A percentile compares a stretch with the other conserved stretches of the same genome.
These are phyloP conservation scores for Clarias laeviceps DNA, from an alignment of 2,797 vertebrate genomes.

Conservation along the genomic window DNA sequence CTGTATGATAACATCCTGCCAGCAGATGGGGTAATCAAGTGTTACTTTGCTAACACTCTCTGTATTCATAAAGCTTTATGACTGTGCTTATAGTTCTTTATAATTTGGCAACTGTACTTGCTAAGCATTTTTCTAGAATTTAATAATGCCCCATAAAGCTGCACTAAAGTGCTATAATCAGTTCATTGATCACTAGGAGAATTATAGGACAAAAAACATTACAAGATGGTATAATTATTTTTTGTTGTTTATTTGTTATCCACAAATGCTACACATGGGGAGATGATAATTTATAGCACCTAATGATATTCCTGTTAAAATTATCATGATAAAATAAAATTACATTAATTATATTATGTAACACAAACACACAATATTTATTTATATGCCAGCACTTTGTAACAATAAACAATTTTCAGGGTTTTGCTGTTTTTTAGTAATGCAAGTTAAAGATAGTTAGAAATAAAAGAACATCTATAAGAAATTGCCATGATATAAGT, in stretches of 20 bases:
- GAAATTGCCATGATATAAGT: background rate
- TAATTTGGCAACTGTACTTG: slow-evolving; percentile 23
- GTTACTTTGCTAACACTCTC: slow-evolving; percentile 9
- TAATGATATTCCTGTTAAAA: background rate
- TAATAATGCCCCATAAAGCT: slow-evolving; percentile 1
- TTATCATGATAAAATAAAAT: background rate
- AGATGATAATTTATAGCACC: background rate
- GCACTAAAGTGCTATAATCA: slow-evolving; percentile 5
- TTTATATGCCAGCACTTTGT: background rate
- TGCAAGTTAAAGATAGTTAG: background rate
- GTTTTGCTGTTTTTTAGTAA: background rate
- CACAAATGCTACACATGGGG: background rate
- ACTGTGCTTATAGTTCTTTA: slow-evolving; percentile 2
- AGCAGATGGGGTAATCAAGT: slow-evolving; percentile 43
- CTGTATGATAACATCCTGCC: slow-evolving; percentile 34
- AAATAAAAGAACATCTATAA: background rate
- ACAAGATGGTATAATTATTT: background rate
- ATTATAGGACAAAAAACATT: background rate
- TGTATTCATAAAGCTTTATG: slow-evolving; percentile 29
- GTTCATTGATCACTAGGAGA: background rate
- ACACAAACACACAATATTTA: background rate
- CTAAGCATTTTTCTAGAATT: slow-evolving; percentile 18
- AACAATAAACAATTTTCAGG: background rate
- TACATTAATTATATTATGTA: too few relatives aligned
- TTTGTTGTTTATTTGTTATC: background rate